Percentiles rank a stretch among this genome's conserved stretches.
phyloP scores from a whole-genome alignment of 2,888 invertebrate genomes.

The Ophion ellenae region DNA sequence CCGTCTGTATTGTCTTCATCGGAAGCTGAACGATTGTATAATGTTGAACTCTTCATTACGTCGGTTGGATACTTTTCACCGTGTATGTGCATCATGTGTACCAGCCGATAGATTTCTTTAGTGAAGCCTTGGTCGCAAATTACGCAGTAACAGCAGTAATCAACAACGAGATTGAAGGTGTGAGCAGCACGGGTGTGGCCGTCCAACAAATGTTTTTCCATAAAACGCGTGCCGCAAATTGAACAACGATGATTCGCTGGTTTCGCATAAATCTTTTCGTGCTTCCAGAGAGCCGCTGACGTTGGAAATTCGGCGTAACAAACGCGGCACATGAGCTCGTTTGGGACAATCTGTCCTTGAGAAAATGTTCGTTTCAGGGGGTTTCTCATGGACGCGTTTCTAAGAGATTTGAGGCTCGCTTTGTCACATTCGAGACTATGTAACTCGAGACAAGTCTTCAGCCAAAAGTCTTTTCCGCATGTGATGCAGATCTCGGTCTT shows the following conservation, averaged over 20 bases:
- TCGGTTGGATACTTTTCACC: neutral
- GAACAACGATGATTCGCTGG: conserved; percentile 50
- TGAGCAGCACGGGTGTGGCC: conserved; percentile 69
- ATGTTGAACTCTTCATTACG: neutral
- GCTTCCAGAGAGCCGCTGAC: conserved; percentile 51
- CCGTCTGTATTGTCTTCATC: neutral
- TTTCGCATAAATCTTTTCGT: conserved; percentile 56
- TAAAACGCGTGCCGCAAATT: conserved; percentile 69
- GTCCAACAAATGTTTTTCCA: conserved; percentile 54
- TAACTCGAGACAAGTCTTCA: conserved; percentile 35
- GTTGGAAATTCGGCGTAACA: conserved; percentile 65
- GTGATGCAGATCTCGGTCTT: conserved; percentile 13
- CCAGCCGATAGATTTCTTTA: conserved; percentile 48
- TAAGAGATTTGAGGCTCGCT: neutral
- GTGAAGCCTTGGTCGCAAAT: conserved; percentile 73
- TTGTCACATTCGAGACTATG: conserved; percentile 36
- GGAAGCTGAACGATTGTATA: neutral
- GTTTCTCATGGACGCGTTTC: neutral
- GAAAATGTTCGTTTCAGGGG: neutral
- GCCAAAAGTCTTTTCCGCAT: conserved; percentile 48
- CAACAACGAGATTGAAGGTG: neutral
- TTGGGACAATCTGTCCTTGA: neutral
- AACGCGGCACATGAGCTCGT: conserved; percentile 23
- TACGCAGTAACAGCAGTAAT: conserved; percentile 62
- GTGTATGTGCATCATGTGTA: conserved; percentile 74